These are phyloP conservation scores for Drosophila greeni DNA, from an alignment of 2,888 invertebrate species.

Conservation along the genomic window DNA sequence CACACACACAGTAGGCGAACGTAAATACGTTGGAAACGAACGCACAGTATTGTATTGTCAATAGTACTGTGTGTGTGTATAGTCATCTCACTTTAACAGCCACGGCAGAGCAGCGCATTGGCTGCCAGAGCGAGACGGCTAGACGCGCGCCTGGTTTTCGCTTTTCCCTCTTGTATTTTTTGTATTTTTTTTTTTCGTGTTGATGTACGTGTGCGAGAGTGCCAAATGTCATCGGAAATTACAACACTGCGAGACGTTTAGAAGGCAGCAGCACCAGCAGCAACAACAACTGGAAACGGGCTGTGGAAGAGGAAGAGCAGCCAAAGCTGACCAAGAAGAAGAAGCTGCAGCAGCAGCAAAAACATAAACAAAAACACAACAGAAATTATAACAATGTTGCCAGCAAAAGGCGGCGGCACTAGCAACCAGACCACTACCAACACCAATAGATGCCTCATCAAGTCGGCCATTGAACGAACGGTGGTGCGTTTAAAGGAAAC, in stretches of 20 bases:
- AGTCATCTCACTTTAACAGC: conserved; percentile 25
- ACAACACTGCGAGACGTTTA: conserved; percentile 44
- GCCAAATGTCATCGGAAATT: conserved; percentile 48
- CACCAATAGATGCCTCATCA: conserved; percentile 49
- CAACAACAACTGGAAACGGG: conserved; percentile 31
- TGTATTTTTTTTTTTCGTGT: conserved; percentile 23
- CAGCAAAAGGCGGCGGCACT: conserved; percentile 44
- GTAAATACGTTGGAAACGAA: conserved; percentile 32
- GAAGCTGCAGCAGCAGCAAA: conserved; percentile 31
- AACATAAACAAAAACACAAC: conserved; percentile 29
- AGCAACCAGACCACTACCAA: conserved; percentile 27
- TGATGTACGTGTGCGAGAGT: conserved; percentile 32
- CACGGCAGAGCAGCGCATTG: background rate
- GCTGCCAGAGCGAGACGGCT: conserved; percentile 29
- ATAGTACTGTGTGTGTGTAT: conserved; percentile 8
- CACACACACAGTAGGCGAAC: conserved; percentile 28
- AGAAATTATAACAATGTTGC: conserved; percentile 47
- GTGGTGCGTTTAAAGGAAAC: conserved; percentile 35
- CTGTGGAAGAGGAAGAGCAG: conserved; percentile 18
- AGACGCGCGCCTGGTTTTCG: conserved; percentile 16
- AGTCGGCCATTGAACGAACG: conserved; percentile 36
- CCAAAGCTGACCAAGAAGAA: conserved; percentile 42
- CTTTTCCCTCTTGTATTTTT: conserved; percentile 25
- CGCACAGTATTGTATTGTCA: conserved; percentile 4
- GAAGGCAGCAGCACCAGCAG: conserved; percentile 21